Evolutionary conservation across 1,140 invertebrate species (phyloP).

Genomic region (Ostrea denselamellosa): DNA sequence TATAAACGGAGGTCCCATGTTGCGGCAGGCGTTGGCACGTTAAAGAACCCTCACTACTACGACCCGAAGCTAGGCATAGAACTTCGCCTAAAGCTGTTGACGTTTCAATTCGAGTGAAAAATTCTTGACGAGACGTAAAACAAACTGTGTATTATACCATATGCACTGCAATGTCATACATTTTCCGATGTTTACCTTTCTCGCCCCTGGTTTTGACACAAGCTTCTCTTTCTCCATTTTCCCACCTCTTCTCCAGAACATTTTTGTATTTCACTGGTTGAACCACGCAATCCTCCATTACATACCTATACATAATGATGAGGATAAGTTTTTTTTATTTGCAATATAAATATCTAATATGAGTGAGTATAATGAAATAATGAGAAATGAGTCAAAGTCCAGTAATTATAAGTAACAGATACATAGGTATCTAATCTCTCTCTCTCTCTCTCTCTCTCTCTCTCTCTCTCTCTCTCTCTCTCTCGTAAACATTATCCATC

Average conservation of each 20-base stretch:
- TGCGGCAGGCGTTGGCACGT: too few species aligned
- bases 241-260: not conserved
- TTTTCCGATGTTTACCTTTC: not conserved
- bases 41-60: too few species aligned
- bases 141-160: too few species aligned
- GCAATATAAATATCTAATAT: not conserved
- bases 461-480: not conserved
- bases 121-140: too few species aligned
- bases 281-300: not conserved
- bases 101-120: too few species aligned
- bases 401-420: not conserved
- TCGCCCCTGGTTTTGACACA: not conserved
- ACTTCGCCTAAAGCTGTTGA: too few species aligned
- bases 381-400: not conserved
- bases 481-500: too few species aligned
- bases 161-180: too few species aligned
- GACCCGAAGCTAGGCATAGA: too few species aligned
- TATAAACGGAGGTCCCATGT: too few species aligned
- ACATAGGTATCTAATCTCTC: not conserved
- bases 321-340: too few species aligned
- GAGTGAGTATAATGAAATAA: not conserved
- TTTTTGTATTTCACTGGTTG: not conserved
- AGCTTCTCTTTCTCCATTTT: not conserved
- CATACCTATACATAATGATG: too few species aligned
- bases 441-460: not conserved